Conservation (phyloP, 2,888 invertebrate species). For the Agrenia bidenticulata region DNA sequence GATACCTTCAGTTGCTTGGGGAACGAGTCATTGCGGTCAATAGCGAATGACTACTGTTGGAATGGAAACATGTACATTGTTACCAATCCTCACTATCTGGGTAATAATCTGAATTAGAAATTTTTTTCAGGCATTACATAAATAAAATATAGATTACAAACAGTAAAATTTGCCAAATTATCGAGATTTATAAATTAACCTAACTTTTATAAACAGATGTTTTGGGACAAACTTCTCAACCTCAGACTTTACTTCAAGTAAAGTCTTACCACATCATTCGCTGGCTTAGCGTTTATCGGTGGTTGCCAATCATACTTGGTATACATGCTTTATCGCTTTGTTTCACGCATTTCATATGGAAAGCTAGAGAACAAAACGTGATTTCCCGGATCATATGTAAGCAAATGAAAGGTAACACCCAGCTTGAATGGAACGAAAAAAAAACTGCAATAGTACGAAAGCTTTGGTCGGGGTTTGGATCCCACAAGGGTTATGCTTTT, state of each 20-base stretch:
- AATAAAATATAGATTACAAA: no score
- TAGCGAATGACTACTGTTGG: no score
- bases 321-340: not conserved
- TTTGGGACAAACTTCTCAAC: no score
- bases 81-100: no score
- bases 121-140: no score
- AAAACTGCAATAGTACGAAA: not conserved
- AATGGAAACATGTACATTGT: no score
- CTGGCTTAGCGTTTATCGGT: not conserved
- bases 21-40: no score
- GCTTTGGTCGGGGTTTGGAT: not conserved
- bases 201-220: no score
- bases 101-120: no score
- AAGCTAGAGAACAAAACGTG: not conserved
- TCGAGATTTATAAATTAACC: no score
- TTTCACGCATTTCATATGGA: not conserved
- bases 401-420: not conserved
- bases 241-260: not conserved
- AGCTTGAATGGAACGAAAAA: not conserved
- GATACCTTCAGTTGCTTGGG: no score
- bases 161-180: no score
- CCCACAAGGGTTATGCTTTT: not conserved
- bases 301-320: not conserved
- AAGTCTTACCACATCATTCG: not conserved
- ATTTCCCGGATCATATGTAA: not conserved